Base-by-base conservation (phyloP, 2,888 invertebrate species). In the Polymixis lichenea region DNA sequence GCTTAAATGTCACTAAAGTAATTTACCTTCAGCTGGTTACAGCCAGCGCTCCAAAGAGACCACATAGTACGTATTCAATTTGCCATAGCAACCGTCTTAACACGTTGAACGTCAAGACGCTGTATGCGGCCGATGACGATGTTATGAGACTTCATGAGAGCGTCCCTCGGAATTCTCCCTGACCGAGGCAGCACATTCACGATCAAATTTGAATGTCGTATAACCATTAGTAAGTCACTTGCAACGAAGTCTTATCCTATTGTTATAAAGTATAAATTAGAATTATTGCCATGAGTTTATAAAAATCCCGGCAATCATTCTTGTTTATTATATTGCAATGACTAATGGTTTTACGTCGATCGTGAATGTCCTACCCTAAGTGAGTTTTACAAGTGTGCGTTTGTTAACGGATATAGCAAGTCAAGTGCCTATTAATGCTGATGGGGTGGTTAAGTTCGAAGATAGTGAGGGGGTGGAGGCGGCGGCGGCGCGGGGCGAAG, bases 401-500 rank as follows among this genome's bases (percentile, higher is more conserved):
- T 62, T 15, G 32, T 60, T 60, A 64, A 78, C 71, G 32, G 28
- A 61, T 51, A 46, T 28, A 25, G 2, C 32, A 72, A 65, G 65
- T 83, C 68, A 69, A 76, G 38, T 80, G 67, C 60, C 13, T 74
- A 65, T 62, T 53, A 61, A 65, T 55, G 66, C 19, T 71, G 62
- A 60, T 46, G 46, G 65, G 72, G 61, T 75, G 73, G 32, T 58
- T 94, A 96, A 69, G 96, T 95, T 83, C 96, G 91, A 74, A 96
- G 94, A 89, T 96, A 96, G 85, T 96, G 96, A 17, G 96, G 95
- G 46, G 96, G 96, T 2, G 91, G 97, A 85, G 91, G 97, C 83
- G 93, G 97, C 85, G 92, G 97, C 86, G 92, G 97, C 89, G 95
- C 97, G 89, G 93, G 93, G 86, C 97, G 93, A 83, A 97, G 92